A percentile compares a stretch with the other conserved stretches of the same genome.
phyloP scores from a whole-genome alignment of 2,113 vertebrate genomes.

The Apteryx owenii region DNA sequence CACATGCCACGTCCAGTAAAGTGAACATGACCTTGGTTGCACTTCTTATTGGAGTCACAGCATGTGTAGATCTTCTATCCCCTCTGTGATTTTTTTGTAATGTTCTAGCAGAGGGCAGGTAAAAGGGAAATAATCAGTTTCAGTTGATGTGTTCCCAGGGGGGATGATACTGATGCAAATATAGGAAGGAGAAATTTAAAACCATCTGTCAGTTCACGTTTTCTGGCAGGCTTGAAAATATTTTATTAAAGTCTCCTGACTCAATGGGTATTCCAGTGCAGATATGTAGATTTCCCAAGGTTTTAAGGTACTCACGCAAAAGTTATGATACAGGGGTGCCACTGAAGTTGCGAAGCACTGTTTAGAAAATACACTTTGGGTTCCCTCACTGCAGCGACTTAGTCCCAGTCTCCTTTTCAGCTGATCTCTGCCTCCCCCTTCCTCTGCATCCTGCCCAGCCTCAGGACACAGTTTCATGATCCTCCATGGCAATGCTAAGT shows the following conservation, averaged over 20 bases:
- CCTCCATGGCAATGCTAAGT: not conserved
- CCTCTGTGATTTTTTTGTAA: not conserved
- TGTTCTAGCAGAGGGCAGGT: not conserved
- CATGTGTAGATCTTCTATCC: not conserved
- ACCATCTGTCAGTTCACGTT: not conserved
- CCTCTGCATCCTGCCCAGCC: not conserved
- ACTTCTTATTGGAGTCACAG: not conserved
- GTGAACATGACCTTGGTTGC: not conserved
- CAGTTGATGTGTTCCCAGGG: not conserved
- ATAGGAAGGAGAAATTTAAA: not conserved
- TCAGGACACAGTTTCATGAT: not conserved
- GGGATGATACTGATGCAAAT: not conserved
- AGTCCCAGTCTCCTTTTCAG: not conserved
- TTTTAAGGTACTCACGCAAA: not conserved
- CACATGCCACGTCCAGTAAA: not conserved
- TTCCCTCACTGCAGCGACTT: not conserved
- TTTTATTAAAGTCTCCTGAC: not conserved
- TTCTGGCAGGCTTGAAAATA: not conserved
- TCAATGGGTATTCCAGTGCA: not conserved
- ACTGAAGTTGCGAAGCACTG: not conserved
- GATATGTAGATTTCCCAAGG: not conserved
- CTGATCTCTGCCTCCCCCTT: not conserved
- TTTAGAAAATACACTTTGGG: not conserved
- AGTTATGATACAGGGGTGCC: not conserved
- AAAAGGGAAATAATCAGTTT: not conserved